Base-by-base conservation (phyloP, 2,888 invertebrate species). In the Aphrophora alni region DNA sequence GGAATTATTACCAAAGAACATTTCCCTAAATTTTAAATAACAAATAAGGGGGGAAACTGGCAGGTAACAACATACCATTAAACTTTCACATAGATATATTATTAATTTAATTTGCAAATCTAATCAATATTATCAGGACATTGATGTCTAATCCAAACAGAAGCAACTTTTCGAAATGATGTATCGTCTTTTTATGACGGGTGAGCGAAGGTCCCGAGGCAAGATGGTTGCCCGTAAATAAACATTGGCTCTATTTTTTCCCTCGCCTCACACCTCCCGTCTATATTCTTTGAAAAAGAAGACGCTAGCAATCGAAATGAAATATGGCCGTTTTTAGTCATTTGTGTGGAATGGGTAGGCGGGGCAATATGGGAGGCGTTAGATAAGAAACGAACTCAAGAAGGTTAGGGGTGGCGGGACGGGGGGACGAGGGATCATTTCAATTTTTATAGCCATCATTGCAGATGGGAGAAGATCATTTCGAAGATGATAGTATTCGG, bases 331-430 rank as follows among this genome's bases (percentile, higher is more conserved):
- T 85, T 82, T 82, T 82, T 81, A 82, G 76, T 51, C 28, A 27
- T n/a, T 75, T 51, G 25, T 17, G 75, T 24, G 51, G 59, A 76
- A 68, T 59, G 69, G 38, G 74, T 51, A 78, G 75, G 75, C 78
- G 78, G 83, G 82, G 83, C 85, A 85, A 85, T 85, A 85, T 85
- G 84, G 84, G 85, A 82, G 82, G 83, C 84, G 84, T 84, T 83
- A 81, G 83, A 82, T 83, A 83, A 84, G 83, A 83, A 82, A 73
- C 82, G 82, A 51, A 77, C 12, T 68, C 71, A n/a, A 80, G 81
- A 81, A 81, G 83, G 83, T 83, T 83, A 74, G 70, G 78, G 44
- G 74, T 78, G 78, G 75, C 78, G 78, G 75, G 82, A 76, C 78
- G 82, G 81, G 78, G 73, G 81, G 76, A 77, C 81, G 77, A 76